Base-by-base conservation (phyloP, 2,797 vertebrate species). In the Pelobates cultripes region DNA sequence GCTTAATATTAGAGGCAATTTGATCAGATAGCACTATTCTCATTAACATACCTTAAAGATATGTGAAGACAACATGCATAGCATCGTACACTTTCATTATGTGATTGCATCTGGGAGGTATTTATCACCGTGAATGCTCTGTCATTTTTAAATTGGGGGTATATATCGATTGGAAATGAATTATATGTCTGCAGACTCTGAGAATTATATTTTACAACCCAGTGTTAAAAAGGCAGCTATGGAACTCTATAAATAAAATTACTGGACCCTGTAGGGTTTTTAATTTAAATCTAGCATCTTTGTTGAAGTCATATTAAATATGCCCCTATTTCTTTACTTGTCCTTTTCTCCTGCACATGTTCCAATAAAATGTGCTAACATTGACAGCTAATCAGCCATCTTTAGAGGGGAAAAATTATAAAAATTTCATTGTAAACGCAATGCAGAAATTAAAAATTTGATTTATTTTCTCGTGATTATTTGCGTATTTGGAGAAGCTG, bases 381-480 rank as follows among this genome's bases (percentile, higher is more conserved):
- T 15, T 4, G 64, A 79, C 47, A 75, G 53, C 0, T 63, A 86
- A 42, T 17, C 47, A 44, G 67, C 6, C 14, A 68, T 68, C 75
- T 84, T 10, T 68, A 51, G 10, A 51, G 28, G 28, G 28, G 28
- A 51, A 47, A 51, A 51, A 51, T 51, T 51, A 51, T 51, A 51
- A 6, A 51, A 78, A 41, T 8, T 85, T 88, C 2, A 40, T 64
- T 84, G 13, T 45, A 83, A 75, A 4, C 81, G 80, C 5, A 86
- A 83, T 88, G 60, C 3, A 73, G 75, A 77, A 85, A 79, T 70
- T 45, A 47, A 82, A 86, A 76, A 71, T 78, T 81, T 73, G 85
- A 86, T 87, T 84, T 41, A 66, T 85, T 82, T 53, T 86, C 84
- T 85, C 79, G 14, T 85, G 81, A 84, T 89, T 84, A 88, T 74